Evolutionary conservation across 2,797 vertebrate genomes (phyloP).

Genomic region (Sciaenops ocellatus): DNA sequence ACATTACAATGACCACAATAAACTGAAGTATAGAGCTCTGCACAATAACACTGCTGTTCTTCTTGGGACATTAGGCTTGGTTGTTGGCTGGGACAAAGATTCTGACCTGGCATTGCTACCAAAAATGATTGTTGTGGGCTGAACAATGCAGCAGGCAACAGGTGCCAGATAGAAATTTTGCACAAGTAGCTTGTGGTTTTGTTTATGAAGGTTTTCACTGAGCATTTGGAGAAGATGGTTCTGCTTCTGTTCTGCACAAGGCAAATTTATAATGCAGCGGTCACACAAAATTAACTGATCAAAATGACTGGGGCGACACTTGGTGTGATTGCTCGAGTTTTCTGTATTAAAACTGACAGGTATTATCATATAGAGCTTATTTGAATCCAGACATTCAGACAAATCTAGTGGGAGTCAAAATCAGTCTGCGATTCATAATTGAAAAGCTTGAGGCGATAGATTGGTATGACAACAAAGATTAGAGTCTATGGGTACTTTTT

Average conservation of each 20-base stretch:
- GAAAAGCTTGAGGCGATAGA: slow-evolving; percentile 40
- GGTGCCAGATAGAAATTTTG: not conserved
- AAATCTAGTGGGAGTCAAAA: slow-evolving; percentile 41
- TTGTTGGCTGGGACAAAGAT: too few species aligned
- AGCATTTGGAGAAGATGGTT: not conserved
- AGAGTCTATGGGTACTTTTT: slow-evolving; percentile 23
- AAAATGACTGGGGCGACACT: not conserved
- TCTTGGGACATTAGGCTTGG: not conserved
- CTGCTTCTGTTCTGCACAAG: not conserved
- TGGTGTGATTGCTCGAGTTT: not conserved
- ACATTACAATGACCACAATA: too few species aligned
- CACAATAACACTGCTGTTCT: not conserved
- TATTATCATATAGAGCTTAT: slow-evolving; percentile 35
- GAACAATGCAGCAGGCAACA: not conserved
- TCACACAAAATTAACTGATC: not conserved
- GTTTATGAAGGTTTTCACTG: not conserved
- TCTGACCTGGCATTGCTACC: not conserved
- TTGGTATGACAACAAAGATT: slow-evolving; percentile 58
- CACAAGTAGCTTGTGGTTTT: not conserved
- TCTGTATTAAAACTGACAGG: slow-evolving; percentile 21
- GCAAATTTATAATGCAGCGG: not conserved
- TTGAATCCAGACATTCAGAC: slow-evolving; percentile 48
- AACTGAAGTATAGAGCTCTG: not conserved
- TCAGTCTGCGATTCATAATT: slow-evolving; percentile 44
- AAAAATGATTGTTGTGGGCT: not conserved